These are phyloP conservation scores for Criorhina ranunculi DNA, from an alignment of 2,888 invertebrate species.

Conservation along the genomic window DNA sequence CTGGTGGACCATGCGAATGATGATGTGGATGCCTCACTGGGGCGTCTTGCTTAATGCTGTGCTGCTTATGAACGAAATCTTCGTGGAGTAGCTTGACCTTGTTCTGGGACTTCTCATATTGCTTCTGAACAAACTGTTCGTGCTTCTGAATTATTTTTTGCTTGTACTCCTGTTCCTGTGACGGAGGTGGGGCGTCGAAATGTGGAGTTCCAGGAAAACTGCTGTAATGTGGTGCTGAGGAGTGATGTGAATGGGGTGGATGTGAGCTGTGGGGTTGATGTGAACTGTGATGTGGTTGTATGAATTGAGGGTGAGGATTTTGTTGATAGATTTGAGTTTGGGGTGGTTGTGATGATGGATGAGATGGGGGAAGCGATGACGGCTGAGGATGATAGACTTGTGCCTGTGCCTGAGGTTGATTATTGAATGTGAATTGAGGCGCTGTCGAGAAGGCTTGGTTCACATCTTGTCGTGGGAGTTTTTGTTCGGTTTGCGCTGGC, in stretches of 20 bases:
- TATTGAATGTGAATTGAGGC: constrained; percentile 78
- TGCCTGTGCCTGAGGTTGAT: constrained; percentile 67
- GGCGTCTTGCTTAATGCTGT: constrained; percentile 86
- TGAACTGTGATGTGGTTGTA: constrained; percentile 71
- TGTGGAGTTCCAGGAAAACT: constrained; percentile 75
- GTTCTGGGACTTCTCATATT: constrained; percentile 91
- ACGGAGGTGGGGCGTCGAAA: constrained; percentile 38
- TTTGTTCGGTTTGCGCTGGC: constrained; percentile 81
- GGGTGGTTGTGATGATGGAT: constrained; percentile 57
- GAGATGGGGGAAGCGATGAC: constrained; percentile 48
- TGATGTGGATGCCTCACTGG: constrained; percentile 84
- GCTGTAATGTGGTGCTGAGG: constrained; percentile 66
- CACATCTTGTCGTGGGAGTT: constrained; percentile 79
- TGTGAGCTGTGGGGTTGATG: constrained; percentile 77
- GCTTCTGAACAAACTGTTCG: constrained; percentile 91
- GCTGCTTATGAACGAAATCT: constrained; percentile 89
- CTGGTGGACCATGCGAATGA: constrained; percentile 77
- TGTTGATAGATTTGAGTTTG: constrained; percentile 49
- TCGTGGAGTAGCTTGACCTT: constrained; percentile 90
- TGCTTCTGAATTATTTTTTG: constrained; percentile 90
- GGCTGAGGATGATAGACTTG: constrained; percentile 76
- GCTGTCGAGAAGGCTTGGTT: constrained; percentile 78
- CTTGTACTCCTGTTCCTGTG: constrained; percentile 88
- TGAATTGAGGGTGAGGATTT: constrained; percentile 69
- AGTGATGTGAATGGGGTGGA: constrained; percentile 78